Evolutionary conservation across 2,113 vertebrate species (phyloP).

Genomic region (Chaetops frenatus): DNA sequence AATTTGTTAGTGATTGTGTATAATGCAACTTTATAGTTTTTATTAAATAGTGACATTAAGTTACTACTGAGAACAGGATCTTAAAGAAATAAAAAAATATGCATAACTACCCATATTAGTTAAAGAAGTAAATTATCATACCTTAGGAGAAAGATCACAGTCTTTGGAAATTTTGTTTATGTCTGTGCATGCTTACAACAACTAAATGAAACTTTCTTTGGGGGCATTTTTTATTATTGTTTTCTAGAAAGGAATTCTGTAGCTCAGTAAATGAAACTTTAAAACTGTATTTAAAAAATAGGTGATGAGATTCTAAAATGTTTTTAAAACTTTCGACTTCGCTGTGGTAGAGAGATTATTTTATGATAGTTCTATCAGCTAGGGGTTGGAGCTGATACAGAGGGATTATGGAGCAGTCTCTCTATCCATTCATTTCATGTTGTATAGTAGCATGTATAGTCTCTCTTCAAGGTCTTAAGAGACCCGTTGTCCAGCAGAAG

Average conservation of each 20-base stretch:
- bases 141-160: not conserved
- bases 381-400: not conserved
- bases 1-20: not conserved
- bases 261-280: not conserved
- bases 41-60: not conserved
- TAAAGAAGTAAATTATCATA: not conserved
- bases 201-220: not conserved
- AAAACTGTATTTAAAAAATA: not conserved
- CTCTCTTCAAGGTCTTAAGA: not conserved
- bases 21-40: not conserved
- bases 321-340: not conserved
- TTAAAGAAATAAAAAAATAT: not conserved
- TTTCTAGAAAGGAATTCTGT: not conserved
- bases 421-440: not conserved
- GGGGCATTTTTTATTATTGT: not conserved
- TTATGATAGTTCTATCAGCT: not conserved
- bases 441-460: not conserved
- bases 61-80: not conserved
- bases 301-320: not conserved
- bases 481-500: conserved; percentile 39
- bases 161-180: not conserved
- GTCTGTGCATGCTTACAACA: not conserved
- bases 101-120: not conserved
- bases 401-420: not conserved
- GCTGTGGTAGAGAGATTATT: not conserved